These are phyloP conservation scores for Chaetodon auriga DNA, from an alignment of 2,113 vertebrate species.

Conservation along the genomic window DNA sequence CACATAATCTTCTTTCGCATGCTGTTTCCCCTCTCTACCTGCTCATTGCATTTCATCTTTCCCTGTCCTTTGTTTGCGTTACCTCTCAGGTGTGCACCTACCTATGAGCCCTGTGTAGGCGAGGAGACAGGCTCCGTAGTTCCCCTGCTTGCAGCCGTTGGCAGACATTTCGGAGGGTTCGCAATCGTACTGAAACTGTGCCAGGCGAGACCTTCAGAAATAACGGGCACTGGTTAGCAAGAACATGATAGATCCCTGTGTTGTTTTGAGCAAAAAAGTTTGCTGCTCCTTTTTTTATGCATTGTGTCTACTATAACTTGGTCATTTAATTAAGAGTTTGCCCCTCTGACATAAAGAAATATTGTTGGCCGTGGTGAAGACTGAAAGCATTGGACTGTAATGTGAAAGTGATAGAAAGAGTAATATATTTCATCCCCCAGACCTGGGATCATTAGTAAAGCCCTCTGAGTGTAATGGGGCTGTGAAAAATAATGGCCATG, in stretches of 20 bases:
- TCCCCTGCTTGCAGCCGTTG: constrained; percentile 87
- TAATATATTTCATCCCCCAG: constrained; percentile 74
- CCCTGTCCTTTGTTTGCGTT: not conserved
- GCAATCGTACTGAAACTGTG: constrained; percentile 92
- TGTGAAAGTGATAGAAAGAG: constrained; percentile 77
- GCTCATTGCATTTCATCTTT: constrained; percentile 14
- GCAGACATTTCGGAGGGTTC: constrained; percentile 78
- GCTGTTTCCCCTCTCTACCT: not conserved
- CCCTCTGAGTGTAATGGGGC: constrained; percentile 79
- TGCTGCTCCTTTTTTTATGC: not conserved
- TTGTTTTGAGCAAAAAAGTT: constrained; percentile 39
- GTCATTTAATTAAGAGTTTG: constrained; percentile 67
- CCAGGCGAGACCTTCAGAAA: constrained; percentile 89
- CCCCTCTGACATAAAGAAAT: constrained; percentile 59
- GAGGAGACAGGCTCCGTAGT: constrained; percentile 87
- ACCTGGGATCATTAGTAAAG: constrained; percentile 79
- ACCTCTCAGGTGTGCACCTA: constrained; percentile 68
- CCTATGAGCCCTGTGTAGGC: constrained; percentile 95
- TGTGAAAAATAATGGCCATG: constrained; percentile 81
- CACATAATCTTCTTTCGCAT: not conserved
- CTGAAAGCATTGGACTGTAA: constrained; percentile 65
- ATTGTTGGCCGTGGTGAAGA: constrained; percentile 50
- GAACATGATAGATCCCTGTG: constrained; percentile 5
- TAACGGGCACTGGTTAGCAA: constrained; percentile 28
- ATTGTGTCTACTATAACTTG: constrained; percentile 20